Evolutionary conservation across 2,797 vertebrate genomes (phyloP).

Genomic region (Choloepus didactylus): DNA sequence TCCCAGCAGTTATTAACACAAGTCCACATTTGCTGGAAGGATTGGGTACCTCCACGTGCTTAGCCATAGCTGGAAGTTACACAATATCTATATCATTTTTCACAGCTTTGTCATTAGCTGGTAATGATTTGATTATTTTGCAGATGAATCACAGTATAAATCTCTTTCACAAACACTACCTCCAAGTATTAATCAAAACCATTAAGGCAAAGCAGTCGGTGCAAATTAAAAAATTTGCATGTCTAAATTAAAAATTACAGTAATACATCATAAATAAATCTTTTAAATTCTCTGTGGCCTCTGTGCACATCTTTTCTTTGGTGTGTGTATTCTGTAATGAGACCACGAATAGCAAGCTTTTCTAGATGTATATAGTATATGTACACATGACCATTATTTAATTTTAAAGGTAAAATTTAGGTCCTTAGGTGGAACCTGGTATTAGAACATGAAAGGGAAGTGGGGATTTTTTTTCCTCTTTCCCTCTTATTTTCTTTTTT

Average conservation of each 20-base stretch:
- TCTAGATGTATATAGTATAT: conserved; percentile 22
- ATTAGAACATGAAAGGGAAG: conserved; percentile 71
- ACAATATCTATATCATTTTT: conserved; percentile 96
- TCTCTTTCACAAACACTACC: conserved; percentile 99
- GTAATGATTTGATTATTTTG: conserved; percentile 99
- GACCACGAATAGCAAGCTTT: conserved; percentile 83
- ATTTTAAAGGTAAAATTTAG: conserved; percentile 84
- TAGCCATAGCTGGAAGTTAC: conserved; percentile 91
- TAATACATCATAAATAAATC: conserved; percentile 96
- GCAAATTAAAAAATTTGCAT: conserved; percentile 96
- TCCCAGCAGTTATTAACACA: conserved; percentile 93
- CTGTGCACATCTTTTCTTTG: conserved; percentile 89
- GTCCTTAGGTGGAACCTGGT: conserved; percentile 78
- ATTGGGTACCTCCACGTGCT: conserved; percentile 90
- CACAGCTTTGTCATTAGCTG: conserved; percentile 98
- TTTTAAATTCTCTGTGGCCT: conserved; percentile 92
- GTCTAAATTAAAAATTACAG: conserved; percentile 97
- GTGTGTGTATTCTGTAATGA: conserved; percentile 87
- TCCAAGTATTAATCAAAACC: conserved; percentile 98
- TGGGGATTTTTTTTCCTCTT: conserved; percentile 65
- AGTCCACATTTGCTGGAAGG: conserved; percentile 92
- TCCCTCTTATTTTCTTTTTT: not conserved
- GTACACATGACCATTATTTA: conserved; percentile 75
- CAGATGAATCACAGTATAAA: conserved; percentile 99
- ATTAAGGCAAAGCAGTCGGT: conserved; percentile 97